Base-by-base conservation (phyloP, 2,888 invertebrate species). In the Cryptus viduatorius region DNA sequence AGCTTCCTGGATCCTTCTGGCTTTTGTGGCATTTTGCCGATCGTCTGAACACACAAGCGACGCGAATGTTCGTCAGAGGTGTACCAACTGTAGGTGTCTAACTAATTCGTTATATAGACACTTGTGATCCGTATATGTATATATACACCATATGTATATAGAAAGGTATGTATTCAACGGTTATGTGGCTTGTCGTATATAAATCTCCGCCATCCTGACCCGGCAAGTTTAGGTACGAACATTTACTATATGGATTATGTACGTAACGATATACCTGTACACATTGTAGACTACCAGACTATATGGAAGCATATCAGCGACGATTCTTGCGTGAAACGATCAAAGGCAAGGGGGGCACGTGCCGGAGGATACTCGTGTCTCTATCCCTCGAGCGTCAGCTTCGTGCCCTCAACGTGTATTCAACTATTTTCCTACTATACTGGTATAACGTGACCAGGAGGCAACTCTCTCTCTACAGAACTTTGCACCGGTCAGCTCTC, bases 281-380 rank as follows among this genome's bases (percentile, higher is more conserved):
- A 31, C 31, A 19, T 16, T n/a, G 10, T 56, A 19, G 16, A 31
- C 12, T 10, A 46, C 64, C 46, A 48, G 64, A 48, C 48, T 50
- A 48, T 71, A 64, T 65, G 79, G 19, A 69, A 69, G 48, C 71
- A 75, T 50, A 72, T 75, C 67, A 75, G 78, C 72, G 83, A 65
- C 86, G 88, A 89, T 91, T 86, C 88, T 89, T 88, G 88, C 90
- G 89, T 90, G 88, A 91, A 90, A 90, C 89, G 90, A 90, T 91
- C 91, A 91, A 91, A 91, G 91, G 85, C 80, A 71, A 67, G 56
- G 19, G 8, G 48, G 79, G 50, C 79, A 73, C 79, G 79, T 80
- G 82, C 77, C 64, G 48, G 64, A 50, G 48, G 61, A 61, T 48
- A 75, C 59, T 48, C 8, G 29, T 48, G 48, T 64, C 72, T 42